These are phyloP conservation scores for Drosophila setifemur DNA, from an alignment of 1,140 invertebrate species.

Conservation along the genomic window DNA sequence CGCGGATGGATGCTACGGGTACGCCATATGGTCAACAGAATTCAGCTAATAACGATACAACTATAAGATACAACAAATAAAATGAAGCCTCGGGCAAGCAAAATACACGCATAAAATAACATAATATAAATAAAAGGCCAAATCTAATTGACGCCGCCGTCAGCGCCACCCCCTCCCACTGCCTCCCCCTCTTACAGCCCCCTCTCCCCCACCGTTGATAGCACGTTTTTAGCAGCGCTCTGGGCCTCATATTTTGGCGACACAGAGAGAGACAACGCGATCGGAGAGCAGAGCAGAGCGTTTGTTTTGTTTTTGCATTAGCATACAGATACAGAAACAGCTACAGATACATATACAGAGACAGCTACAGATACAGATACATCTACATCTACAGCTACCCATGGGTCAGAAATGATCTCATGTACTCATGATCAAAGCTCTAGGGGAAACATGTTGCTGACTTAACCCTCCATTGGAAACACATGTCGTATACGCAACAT, in stretches of 20 bases:
- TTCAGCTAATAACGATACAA: constrained; percentile 37
- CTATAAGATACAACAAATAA: constrained; percentile 21
- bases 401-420: constrained; percentile 73
- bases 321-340: constrained; percentile 9
- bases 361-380: neutral
- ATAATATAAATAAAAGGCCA: constrained; percentile 71
- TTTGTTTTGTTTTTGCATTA: constrained; percentile 72
- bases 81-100: constrained; percentile 67
- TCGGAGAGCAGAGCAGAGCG: constrained; percentile 12
- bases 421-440: constrained; percentile 43
- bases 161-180: neutral
- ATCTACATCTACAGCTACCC: neutral
- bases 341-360: neutral
- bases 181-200: neutral
- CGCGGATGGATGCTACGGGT: constrained; percentile 2
- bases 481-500: too few species aligned
- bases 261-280: neutral
- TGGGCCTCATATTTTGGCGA: constrained; percentile 43
- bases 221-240: constrained; percentile 55
- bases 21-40: constrained; percentile 61
- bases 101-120: constrained; percentile 47
- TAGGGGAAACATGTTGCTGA: constrained; percentile 54
- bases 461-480: too few species aligned
- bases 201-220: constrained; percentile 40
- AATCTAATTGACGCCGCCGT: constrained; percentile 69